A percentile compares a stretch with the other conserved stretches of the same genome.
phyloP scores from a whole-genome alignment of 2,888 invertebrate genomes.

The Troglohyphantes excavatus region DNA sequence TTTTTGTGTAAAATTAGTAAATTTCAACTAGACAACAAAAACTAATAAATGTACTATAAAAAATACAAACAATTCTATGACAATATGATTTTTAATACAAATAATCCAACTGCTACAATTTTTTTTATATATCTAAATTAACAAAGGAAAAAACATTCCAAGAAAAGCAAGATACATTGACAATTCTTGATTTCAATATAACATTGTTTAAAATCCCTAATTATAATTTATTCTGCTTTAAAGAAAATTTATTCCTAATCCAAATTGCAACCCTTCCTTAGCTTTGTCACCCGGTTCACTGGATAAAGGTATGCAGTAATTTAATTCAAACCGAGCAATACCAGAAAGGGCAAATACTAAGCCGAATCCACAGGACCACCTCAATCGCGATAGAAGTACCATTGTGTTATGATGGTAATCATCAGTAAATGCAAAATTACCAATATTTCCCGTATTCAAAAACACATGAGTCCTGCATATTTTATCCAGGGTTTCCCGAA shows the following conservation, averaged over 20 bases:
- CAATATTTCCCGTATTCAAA: slow-evolving; percentile 92
- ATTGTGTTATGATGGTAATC: slow-evolving; percentile 81
- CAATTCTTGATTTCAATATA: neutral
- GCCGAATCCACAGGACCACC: slow-evolving; percentile 92
- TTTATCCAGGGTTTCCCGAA: slow-evolving; percentile 90
- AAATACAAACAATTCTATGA: too few relatives aligned
- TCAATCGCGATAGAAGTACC: slow-evolving; percentile 81
- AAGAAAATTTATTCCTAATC: slow-evolving; percentile 91
- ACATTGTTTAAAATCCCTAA: neutral
- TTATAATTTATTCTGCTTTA: slow-evolving; percentile 81
- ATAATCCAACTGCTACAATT: too few relatives aligned
- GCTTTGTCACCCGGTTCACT: slow-evolving; percentile 87
- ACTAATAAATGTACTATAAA: too few relatives aligned
- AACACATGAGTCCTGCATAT: slow-evolving; percentile 94
- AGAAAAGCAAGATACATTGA: too few relatives aligned
- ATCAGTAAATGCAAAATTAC: slow-evolving; percentile 83
- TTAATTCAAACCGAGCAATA: slow-evolving; percentile 95
- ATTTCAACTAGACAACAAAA: too few relatives aligned
- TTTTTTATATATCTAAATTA: too few relatives aligned
- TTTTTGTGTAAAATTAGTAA: too few relatives aligned
- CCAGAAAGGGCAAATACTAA: slow-evolving; percentile 91
- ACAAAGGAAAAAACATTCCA: too few relatives aligned
- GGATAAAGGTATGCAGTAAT: slow-evolving; percentile 92
- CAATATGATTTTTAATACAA: too few relatives aligned
- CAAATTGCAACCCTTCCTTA: slow-evolving; percentile 90